Percentiles rank a stretch among this genome's conserved stretches.
These are phyloP conservation scores for Telenomus remus DNA, from an alignment of 1,140 invertebrate species.

Conservation along the genomic window DNA sequence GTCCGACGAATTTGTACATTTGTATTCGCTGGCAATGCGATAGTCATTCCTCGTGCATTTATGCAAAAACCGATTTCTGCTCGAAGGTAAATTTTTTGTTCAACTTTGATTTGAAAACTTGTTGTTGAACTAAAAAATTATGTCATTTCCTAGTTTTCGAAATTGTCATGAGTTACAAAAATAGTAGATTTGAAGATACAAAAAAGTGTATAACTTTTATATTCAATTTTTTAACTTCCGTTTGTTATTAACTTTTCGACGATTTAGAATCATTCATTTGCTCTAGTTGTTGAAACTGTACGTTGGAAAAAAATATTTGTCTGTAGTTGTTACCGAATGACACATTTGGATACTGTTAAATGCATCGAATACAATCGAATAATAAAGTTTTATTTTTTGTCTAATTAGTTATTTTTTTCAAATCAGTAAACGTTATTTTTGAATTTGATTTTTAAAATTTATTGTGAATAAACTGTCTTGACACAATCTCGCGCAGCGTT, in stretches of 20 bases:
- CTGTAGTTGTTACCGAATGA: too few species aligned
- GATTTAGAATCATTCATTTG: too few species aligned
- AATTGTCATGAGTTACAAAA: too few species aligned
- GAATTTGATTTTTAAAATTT: background rate
- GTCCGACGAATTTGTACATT: background rate
- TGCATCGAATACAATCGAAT: too few species aligned
- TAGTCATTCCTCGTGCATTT: constrained; percentile 12
- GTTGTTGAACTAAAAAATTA: background rate
- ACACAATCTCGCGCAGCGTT: constrained; percentile 4
- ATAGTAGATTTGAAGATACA: too few species aligned
- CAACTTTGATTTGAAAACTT: background rate
- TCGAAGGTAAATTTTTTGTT: background rate
- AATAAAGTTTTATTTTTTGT: background rate
- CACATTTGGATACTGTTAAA: too few species aligned
- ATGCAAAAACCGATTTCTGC: constrained; percentile 1
- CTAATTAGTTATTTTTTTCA: background rate
- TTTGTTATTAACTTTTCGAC: too few species aligned
- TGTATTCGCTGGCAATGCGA: background rate
- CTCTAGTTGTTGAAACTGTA: too few species aligned
- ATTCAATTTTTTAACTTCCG: too few species aligned
- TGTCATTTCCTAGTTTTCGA: background rate
- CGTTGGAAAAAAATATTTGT: too few species aligned
- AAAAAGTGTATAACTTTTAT: too few species aligned
- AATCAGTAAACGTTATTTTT: background rate
- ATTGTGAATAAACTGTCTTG: background rate